phyloP scores from a whole-genome alignment of 1,140 invertebrate genomes.

The Heterodera carotae region DNA sequence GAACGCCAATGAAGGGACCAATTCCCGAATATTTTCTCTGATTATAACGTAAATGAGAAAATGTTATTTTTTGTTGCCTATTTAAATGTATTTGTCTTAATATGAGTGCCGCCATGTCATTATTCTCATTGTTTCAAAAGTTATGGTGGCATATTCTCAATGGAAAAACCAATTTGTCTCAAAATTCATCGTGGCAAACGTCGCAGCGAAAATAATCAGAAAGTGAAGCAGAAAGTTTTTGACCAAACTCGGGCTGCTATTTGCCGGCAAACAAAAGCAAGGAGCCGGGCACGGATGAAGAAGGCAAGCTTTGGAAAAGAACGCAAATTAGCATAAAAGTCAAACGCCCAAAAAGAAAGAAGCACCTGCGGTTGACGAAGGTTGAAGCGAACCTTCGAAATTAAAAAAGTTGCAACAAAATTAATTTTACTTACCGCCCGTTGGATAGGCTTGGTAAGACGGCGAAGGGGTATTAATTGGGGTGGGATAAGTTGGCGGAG shows the following conservation, averaged over 20 bases:
- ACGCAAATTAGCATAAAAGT: not conserved
- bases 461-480: not conserved
- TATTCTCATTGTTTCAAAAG: no score
- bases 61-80: no score
- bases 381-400: not conserved
- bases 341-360: not conserved
- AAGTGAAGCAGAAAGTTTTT: not conserved
- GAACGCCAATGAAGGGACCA: slow-evolving; percentile 96
- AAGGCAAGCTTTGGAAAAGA: not conserved
- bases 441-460: not conserved
- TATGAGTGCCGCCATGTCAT: no score
- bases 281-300: no score
- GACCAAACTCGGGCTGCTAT: not conserved
- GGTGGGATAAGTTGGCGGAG: no score
- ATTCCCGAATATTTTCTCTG: slow-evolving; percentile 96
- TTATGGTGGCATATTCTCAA: no score
- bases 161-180: no score
- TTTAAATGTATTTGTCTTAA: no score
- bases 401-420: not conserved
- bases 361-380: not conserved
- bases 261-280: not conserved
- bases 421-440: not conserved
- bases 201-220: no score
- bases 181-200: no score
- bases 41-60: no score